phyloP scores from a whole-genome alignment of 2,113 vertebrate genomes.

The Microtus richardsoni region DNA sequence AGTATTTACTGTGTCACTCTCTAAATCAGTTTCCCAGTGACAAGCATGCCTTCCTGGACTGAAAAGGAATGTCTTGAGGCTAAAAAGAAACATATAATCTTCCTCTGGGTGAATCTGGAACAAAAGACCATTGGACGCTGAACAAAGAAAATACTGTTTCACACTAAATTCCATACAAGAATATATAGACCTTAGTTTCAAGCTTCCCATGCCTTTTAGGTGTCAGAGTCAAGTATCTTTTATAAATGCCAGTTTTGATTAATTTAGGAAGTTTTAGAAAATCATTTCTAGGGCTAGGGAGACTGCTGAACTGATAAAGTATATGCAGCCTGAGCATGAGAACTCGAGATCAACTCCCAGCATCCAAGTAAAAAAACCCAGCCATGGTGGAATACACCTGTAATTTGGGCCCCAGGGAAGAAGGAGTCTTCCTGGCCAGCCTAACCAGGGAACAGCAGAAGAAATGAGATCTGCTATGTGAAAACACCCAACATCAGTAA shows the following conservation, averaged over 20 bases:
- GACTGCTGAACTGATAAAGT: background rate
- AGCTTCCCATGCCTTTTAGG: background rate
- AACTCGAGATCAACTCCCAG: background rate
- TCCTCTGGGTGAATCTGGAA: background rate
- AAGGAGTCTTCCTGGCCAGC: too few relatives aligned
- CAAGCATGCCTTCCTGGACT: background rate
- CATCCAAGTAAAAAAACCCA: background rate
- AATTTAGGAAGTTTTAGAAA: conserved; percentile 13
- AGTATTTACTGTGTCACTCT: background rate
- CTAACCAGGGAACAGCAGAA: background rate
- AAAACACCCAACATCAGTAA: background rate
- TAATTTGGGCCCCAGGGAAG: background rate
- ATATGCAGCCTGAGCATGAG: fast-evolving
- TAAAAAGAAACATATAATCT: background rate
- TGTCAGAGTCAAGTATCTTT: background rate
- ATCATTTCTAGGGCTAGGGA: background rate
- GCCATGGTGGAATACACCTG: too few relatives aligned
- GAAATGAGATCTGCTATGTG: background rate
- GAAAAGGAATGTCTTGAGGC: background rate
- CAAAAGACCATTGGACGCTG: background rate
- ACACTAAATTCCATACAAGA: conserved; percentile 19
- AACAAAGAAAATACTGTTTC: background rate
- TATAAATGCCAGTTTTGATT: conserved; percentile 5
- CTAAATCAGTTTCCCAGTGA: background rate
- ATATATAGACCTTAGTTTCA: background rate